phyloP scores from a whole-genome alignment of 2,113 vertebrate species.

The Tupaia chinensis region DNA sequence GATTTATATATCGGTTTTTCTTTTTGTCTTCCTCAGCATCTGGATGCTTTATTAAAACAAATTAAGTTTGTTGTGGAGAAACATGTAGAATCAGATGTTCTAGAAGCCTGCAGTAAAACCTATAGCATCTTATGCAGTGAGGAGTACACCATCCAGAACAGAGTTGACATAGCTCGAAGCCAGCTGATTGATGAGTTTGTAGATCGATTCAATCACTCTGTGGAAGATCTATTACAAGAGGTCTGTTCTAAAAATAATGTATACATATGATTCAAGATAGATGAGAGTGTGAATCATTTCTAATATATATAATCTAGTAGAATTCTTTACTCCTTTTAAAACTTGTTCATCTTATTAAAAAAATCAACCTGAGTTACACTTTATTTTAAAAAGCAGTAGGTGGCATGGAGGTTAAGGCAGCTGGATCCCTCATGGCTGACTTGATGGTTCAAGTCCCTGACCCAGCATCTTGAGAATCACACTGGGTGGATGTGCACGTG shows the following conservation, averaged over 20 bases:
- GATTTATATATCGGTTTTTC: conserved; percentile 24
- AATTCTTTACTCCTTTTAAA: conserved; percentile 7
- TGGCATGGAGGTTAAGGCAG: too few relatives aligned
- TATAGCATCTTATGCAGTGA: conserved; percentile 99
- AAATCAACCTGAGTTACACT: background rate
- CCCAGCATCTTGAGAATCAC: too few relatives aligned
- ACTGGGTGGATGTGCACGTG: too few relatives aligned
- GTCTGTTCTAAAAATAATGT: conserved; percentile 84
- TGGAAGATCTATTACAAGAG: conserved; percentile 98
- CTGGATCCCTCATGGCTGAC: too few relatives aligned
- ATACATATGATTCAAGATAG: conserved; percentile 1
- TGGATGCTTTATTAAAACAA: conserved; percentile 98
- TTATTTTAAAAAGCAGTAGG: conserved; percentile 13
- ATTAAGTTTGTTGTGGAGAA: conserved; percentile 99
- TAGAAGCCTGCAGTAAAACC: conserved; percentile 99
- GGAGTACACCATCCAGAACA: conserved; percentile 99
- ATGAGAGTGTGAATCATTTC: conserved; percentile 24
- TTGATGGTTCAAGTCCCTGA: too few relatives aligned
- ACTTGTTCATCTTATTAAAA: background rate
- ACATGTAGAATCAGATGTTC: conserved; percentile 96
- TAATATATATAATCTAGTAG: conserved; percentile 48
- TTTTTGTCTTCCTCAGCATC: conserved; percentile 89
- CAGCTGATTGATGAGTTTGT: conserved; percentile 99
- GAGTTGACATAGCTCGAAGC: conserved; percentile 98
- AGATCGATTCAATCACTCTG: conserved; percentile 96